Evolutionary conservation across 2,113 vertebrate genomes (phyloP), one percentile per base, ranked within the genome.

Genomic region (Thinocorus orbignyianus): DNA sequence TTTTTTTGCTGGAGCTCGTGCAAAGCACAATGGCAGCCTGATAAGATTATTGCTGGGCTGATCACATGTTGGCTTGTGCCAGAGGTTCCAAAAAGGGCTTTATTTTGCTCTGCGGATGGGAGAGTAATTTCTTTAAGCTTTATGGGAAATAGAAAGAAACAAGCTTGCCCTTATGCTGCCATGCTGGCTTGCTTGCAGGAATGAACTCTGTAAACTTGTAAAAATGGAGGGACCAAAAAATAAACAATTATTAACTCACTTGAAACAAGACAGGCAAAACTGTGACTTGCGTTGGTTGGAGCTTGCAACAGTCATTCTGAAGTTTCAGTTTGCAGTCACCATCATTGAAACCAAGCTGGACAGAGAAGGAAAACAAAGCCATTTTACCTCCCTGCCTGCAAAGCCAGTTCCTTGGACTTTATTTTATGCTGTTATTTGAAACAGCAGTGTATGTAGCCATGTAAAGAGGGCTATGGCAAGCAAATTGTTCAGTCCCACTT

Each of bases 1-100:
- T 90, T 91, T 41, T 41, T 96, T 94, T 52, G 35, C 83, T 48
- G 46, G 35, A 49, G n/a, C 41, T 92, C 86, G 39, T 88, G 55
- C 41, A 23, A 89, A 93, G 30, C 42, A 93, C 87, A 95, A 76
- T 68, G 62, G 51, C 37, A 95, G 87, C 39, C 70, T 96, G 74
- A 76, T 88, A 95, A 93, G 87, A 72, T 81, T 95, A 71, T 68
- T 90, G 42, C 81, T 62, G 62, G 30, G 17, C 57, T 78, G 77
- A 86, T 97, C 87, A 92, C 80, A 79, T 85, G 77, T 13, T 76
- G 41, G 16, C 62, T 60, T 86, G 39, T 86, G 41, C 30, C 73
- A 80, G 22, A 70, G 25, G 35, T 66, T 66, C 39, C 48, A 86
- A 87, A 90, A 88, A 15, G 33, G 35, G 17, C 24, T 87, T 81